These are phyloP conservation scores for Kryphioiulus occultus DNA, from an alignment of 2,888 invertebrate species.

Conservation along the genomic window DNA sequence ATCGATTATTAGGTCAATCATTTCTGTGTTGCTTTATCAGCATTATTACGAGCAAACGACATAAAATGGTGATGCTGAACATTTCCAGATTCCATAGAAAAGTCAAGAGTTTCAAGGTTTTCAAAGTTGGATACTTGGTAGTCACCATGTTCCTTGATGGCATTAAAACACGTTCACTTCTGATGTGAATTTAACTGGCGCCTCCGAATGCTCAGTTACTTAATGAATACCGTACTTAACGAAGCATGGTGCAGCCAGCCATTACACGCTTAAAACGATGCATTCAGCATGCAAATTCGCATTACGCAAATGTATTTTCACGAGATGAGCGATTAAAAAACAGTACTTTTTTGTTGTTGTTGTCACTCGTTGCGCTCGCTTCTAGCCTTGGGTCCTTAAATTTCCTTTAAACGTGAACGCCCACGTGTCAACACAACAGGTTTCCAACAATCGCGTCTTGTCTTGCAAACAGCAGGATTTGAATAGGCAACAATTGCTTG, in stretches of 20 bases:
- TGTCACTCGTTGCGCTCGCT: not conserved
- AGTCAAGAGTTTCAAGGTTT: too few relatives aligned
- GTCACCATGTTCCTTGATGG: too few relatives aligned
- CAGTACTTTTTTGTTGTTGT: not conserved
- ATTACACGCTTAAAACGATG: not conserved
- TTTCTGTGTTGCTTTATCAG: too few relatives aligned
- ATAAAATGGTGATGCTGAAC: too few relatives aligned
- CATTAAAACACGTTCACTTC: too few relatives aligned
- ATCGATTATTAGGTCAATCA: too few relatives aligned
- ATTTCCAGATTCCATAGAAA: too few relatives aligned
- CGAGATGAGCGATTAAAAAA: not conserved
- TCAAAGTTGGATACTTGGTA: too few relatives aligned
- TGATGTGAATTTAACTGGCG: not conserved
- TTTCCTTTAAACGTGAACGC: slow-evolving; percentile 14
- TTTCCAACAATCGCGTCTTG: slow-evolving; percentile 42
- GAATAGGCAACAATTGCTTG: slow-evolving; percentile 44
- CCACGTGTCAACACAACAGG: slow-evolving; percentile 46
- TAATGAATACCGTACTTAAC: too few relatives aligned
- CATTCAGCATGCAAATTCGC: not conserved
- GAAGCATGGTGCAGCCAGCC: not conserved
- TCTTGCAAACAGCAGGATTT: not conserved
- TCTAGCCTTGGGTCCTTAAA: slow-evolving; percentile 18
- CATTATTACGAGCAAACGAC: too few relatives aligned
- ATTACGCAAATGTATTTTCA: not conserved
- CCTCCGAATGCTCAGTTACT: not conserved